These are phyloP conservation scores for Drosophila parabipectinata DNA, from an alignment of 1,140 invertebrate genomes.

Conservation along the genomic window DNA sequence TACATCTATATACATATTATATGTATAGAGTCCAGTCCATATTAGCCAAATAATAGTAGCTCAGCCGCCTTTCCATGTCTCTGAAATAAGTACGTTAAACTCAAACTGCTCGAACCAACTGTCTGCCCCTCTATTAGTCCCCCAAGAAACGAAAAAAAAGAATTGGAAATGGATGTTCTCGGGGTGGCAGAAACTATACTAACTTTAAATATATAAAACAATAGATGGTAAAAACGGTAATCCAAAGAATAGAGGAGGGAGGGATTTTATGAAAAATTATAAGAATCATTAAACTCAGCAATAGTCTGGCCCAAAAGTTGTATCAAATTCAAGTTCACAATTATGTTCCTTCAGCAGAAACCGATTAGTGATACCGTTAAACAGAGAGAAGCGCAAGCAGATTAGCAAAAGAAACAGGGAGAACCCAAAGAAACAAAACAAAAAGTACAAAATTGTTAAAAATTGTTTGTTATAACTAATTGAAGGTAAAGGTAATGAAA, in stretches of 20 bases:
- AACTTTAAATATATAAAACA: slow-evolving; percentile 22
- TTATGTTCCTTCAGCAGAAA: slow-evolving; percentile 76
- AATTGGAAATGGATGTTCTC: background rate
- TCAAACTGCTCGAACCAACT: slow-evolving; percentile 70
- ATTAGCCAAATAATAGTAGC: slow-evolving; percentile 22
- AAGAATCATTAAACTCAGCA: slow-evolving; percentile 16
- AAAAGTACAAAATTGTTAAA: slow-evolving; percentile 77
- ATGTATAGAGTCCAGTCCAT: slow-evolving; percentile 24
- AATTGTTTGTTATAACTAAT: slow-evolving; percentile 71
- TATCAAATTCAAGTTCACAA: slow-evolving; percentile 74
- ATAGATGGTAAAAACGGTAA: slow-evolving; percentile 15
- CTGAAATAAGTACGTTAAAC: slow-evolving; percentile 79
- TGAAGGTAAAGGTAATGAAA: slow-evolving; percentile 43
- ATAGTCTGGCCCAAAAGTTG: slow-evolving; percentile 56
- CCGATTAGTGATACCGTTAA: slow-evolving; percentile 79
- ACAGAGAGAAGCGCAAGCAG: slow-evolving; percentile 29
- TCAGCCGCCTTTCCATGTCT: slow-evolving; percentile 56
- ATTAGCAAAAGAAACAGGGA: slow-evolving; percentile 31
- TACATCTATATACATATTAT: slow-evolving; percentile 19
- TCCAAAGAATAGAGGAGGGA: background rate
- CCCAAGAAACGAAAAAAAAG: slow-evolving; percentile 3
- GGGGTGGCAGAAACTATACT: slow-evolving; percentile 15
- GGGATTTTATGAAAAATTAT: background rate
- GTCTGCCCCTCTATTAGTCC: slow-evolving; percentile 10
- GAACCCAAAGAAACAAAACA: slow-evolving; percentile 46